phyloP scores from a whole-genome alignment of 2,888 invertebrate species.

The Bellardia bayeri region DNA sequence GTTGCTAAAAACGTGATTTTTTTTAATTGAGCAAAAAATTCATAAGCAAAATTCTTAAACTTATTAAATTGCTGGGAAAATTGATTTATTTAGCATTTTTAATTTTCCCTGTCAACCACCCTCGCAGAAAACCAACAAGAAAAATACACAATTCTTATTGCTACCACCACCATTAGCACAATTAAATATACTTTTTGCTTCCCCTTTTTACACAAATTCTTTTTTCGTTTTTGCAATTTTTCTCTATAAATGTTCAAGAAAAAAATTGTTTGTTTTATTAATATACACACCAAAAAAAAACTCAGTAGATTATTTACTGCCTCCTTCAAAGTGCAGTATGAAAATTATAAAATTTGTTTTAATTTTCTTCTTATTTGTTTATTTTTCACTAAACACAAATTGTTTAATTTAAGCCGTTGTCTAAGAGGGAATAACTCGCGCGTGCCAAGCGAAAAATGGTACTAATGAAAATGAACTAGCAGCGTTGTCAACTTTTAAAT shows the following conservation, averaged over 20 bases:
- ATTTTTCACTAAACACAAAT: slow-evolving; percentile 61
- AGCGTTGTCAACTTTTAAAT: too few relatives aligned
- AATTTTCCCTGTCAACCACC: slow-evolving; percentile 58
- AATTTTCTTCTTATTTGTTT: slow-evolving; percentile 45
- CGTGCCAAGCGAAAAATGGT: slow-evolving; percentile 72
- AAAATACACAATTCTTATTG: slow-evolving; percentile 26
- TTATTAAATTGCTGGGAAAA: slow-evolving; percentile 59
- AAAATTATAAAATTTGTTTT: slow-evolving; percentile 8
- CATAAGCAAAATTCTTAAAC: slow-evolving; percentile 14
- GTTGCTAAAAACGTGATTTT: background rate
- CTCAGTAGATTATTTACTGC: slow-evolving; percentile 33
- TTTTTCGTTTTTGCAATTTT: slow-evolving; percentile 44
- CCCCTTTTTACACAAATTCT: slow-evolving; percentile 45
- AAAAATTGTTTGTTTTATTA: background rate
- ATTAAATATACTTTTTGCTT: slow-evolving; percentile 42
- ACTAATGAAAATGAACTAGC: slow-evolving; percentile 46
- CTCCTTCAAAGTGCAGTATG: slow-evolving; percentile 28
- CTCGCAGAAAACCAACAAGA: slow-evolving; percentile 39
- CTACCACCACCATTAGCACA: slow-evolving; percentile 45
- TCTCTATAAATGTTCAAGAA: slow-evolving; percentile 10
- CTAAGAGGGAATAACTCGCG: slow-evolving; percentile 55
- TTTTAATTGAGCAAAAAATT: background rate
- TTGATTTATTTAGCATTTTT: slow-evolving; percentile 62
- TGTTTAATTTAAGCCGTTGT: slow-evolving; percentile 55
- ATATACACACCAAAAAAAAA: slow-evolving; percentile 70